Base-by-base conservation (phyloP, 2,113 vertebrate species). In the Dolichotis patagonum region DNA sequence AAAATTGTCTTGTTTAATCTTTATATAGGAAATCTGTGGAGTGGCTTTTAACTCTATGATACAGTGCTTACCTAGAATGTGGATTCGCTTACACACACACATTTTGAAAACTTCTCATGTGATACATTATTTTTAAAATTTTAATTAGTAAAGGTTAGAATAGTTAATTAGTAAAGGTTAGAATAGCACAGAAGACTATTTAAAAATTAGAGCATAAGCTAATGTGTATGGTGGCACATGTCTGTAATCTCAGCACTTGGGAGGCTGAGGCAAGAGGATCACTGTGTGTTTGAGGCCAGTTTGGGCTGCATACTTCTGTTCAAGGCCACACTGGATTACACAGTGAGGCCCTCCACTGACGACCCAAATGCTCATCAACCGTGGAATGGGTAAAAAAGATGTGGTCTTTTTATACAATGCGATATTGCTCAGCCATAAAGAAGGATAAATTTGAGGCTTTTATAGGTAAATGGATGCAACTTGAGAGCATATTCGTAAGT, bases 141-240 rank as follows among this genome's bases (percentile, higher is more conserved):
- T 87, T 63, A 93, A 54, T 89, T 93, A 58, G 3, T 46, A 41
- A 92, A n/a, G n/a, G n/a, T n/a, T n/a, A n/a, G n/a, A n/a, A n/a
- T n/a, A n/a, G n/a, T 87, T 63, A 93, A 54, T 89, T 93, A 58
- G 3, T 46, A 41, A 92, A n/a, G n/a, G 84, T 93, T 35, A 94
- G 17, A 65, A 43, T 63, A 75, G 28, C 13, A 52, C 69, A 85
- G 52, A 46, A 91, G 11, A 67, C 38, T 83, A 83, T 93, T 94
- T 73, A 73, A 90, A 65, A 88, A 58, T 88, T 82, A 87, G 26
- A 1, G 32, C 60, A 69, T n/a, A n/a, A 69, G 1, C 35, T n/a
- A 52, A 52, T 52, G 35, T 17, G 16, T 69, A 35, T n/a, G 16
- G 65, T 69, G 65, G 32, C n/a, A 16, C 35, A n/a, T 8, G 2